Evolutionary conservation across 2,797 vertebrate species (phyloP).

Genomic region (Champsocephalus gunnari): DNA sequence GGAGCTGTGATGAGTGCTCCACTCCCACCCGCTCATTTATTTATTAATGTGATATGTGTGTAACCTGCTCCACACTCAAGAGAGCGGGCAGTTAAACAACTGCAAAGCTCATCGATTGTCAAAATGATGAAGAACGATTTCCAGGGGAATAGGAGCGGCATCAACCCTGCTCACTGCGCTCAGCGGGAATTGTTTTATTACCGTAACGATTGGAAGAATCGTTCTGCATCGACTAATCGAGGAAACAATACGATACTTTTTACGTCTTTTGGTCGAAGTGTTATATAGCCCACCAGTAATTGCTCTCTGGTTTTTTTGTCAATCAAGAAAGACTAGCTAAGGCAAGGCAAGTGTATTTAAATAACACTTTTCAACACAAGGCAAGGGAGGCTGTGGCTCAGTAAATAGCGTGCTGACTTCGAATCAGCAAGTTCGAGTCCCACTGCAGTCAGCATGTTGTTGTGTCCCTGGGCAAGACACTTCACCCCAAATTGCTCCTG

Average conservation of each 20-base stretch:
- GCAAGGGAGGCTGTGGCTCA: too few species aligned
- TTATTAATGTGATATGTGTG: slow-evolving; percentile 77
- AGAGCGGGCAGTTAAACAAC: slow-evolving; percentile 66
- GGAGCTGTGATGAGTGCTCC: slow-evolving; percentile 66
- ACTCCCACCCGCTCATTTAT: slow-evolving; percentile 68
- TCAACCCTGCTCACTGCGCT: slow-evolving; percentile 25
- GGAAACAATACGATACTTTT: slow-evolving; percentile 6
- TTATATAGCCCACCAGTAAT: not conserved
- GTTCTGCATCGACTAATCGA: slow-evolving; percentile 35
- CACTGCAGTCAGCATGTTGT: too few species aligned
- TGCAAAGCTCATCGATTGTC: slow-evolving; percentile 69
- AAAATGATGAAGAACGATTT: slow-evolving; percentile 54
- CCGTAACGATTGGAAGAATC: slow-evolving; percentile 54
- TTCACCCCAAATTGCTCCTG: too few species aligned
- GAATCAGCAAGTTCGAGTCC: too few species aligned
- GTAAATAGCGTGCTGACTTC: too few species aligned
- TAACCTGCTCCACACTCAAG: slow-evolving; percentile 63
- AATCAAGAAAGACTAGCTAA: not conserved
- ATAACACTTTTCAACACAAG: too few species aligned
- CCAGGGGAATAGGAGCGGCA: slow-evolving; percentile 24
- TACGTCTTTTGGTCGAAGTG: slow-evolving; percentile 1
- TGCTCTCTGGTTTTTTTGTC: not conserved
- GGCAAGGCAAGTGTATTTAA: too few species aligned
- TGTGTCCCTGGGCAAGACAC: too few species aligned
- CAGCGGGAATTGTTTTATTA: slow-evolving; percentile 47